These are phyloP conservation scores for Campylomormyrus numenius DNA, from an alignment of 2,113 vertebrate species.

Conservation along the genomic window DNA sequence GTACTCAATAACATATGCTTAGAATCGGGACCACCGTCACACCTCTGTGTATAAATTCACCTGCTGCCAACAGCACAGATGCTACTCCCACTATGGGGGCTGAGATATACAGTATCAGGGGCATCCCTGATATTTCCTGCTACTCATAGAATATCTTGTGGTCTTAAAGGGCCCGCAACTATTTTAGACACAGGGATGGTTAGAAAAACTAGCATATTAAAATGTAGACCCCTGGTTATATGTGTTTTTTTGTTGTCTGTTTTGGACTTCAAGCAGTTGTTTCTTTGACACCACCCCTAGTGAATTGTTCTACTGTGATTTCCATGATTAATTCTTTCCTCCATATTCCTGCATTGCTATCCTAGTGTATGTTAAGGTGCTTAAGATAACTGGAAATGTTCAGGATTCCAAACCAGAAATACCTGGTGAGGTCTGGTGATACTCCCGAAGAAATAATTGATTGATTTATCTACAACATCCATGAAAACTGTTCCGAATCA, in stretches of 20 bases:
- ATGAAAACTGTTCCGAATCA: neutral
- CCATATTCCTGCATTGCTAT: neutral
- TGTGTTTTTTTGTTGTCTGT: neutral
- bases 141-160: neutral
- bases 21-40: neutral
- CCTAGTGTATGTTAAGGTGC: neutral
- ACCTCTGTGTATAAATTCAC: neutral
- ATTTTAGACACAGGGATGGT: neutral
- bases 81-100: neutral
- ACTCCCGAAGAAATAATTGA: neutral
- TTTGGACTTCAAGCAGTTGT: neutral
- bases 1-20: neutral
- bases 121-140: neutral
- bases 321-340: neutral
- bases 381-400: neutral
- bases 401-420: neutral
- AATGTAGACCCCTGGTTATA: neutral
- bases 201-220: neutral
- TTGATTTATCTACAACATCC: neutral
- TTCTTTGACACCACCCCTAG: neutral
- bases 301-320: neutral
- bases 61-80: neutral
- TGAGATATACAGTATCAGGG: neutral
- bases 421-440: neutral
- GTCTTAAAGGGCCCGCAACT: neutral